Base-by-base conservation (phyloP, 2,797 vertebrate species). In the Craterocephalus amniculus region DNA sequence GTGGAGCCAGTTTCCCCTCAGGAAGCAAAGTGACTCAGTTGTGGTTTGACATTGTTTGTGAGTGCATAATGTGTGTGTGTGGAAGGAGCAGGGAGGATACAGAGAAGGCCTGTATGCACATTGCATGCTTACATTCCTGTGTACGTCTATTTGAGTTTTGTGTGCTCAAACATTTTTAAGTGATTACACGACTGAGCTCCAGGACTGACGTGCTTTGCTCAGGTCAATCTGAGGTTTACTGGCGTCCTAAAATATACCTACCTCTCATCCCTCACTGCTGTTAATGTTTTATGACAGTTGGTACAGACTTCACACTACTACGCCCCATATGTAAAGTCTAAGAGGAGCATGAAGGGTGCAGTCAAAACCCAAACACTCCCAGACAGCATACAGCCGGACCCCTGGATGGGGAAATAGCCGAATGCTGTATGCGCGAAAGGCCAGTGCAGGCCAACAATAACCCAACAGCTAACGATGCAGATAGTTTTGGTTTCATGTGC, bases 21-120 rank as follows among this genome's bases (percentile, higher is more conserved):
- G 90, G 89, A 94, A 92, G 86, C 79, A 75, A 83, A 89, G 79
- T 94, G 92, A 94, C 89, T 93, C 93, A 93, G 89, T 87, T 88
- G 93, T 91, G 92, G 93, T 94, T 84, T 80, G 70, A 88, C 84
- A 86, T 85, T 87, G 85, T 91, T 85, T 90, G 78, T 79, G 84
- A 77, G 82, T 77, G 74, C 64, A 76, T 71, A 64, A 56, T 34
- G 67, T 67, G 67, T 56, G 60, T 74, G 62, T 77, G 71, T 51
- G 55, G 58, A 49, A 36, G n/a, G 31, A n/a, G 5, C 34, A 51
- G 35, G 18, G 34, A 60, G 26, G 45, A 45, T 16, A 32, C 35
- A 73, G 58, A 57, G 57, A 35, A 38, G 61, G 58, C 54, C 38
- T 36, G 24, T 29, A 8, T 63, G 69, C 52, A 67, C 65, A 40